These are phyloP conservation scores for Petrolisthes cinctipes DNA, from an alignment of 2,888 invertebrate species.

Conservation along the genomic window DNA sequence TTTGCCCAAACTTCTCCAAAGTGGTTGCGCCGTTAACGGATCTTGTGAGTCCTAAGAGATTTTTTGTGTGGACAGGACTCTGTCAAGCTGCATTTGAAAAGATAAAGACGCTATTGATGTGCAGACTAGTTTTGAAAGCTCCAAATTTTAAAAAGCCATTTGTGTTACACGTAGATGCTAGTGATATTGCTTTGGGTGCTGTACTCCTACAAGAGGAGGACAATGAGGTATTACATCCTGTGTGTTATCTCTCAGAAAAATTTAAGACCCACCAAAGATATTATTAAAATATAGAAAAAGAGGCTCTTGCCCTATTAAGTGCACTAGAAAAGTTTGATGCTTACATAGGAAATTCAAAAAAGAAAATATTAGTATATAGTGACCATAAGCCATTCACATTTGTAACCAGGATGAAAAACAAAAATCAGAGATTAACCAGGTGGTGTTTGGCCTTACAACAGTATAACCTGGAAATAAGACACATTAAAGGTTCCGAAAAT, in stretches of 20 bases:
- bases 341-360: background rate
- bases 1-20: too few relatives aligned
- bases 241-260: too few relatives aligned
- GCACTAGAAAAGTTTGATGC: constrained; percentile 20
- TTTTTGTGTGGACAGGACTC: too few relatives aligned
- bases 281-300: constrained; percentile 32
- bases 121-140: too few relatives aligned
- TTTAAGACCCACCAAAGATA: constrained; percentile 22
- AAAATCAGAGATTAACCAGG: too few relatives aligned
- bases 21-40: too few relatives aligned
- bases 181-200: constrained; percentile 12
- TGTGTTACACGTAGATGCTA: background rate
- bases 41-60: too few relatives aligned
- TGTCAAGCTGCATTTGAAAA: too few relatives aligned
- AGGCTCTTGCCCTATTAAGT: background rate
- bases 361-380: background rate
- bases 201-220: constrained; percentile 11
- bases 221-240: constrained; percentile 23
- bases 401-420: constrained; percentile 20
- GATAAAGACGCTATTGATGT: too few relatives aligned
- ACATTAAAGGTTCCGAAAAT: background rate
- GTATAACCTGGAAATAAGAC: background rate
- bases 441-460: background rate
- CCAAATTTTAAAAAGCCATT: background rate
- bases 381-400: constrained; percentile 17